Evolutionary conservation across 2,113 vertebrate genomes (phyloP), one percentile per base, ranked within the genome.

Genomic region (Aphelocoma coerulescens): DNA sequence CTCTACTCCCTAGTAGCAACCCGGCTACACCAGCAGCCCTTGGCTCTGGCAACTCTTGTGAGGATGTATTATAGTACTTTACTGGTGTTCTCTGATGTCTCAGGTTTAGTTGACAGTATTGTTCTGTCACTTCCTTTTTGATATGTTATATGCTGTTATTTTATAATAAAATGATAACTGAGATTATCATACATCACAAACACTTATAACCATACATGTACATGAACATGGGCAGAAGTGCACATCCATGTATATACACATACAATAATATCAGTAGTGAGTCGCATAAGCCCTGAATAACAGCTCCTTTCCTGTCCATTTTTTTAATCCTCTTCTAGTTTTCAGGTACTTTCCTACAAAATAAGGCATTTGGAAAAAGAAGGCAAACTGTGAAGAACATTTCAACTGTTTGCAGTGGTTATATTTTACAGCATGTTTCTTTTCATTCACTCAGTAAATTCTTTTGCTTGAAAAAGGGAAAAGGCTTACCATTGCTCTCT

Each of bases 31-130:
- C 22, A 43, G 43, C 37, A 41, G 79, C 37, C 27, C 17, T 68
- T 30, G 37, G 48, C 65, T 76, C 67, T 28, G 19, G 1, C 12
- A 6, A 5, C 44, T 43, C 15, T 16, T 49, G 13, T 2, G 30
- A 48, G 65, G 9, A 33, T 18, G 24, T 19, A 2, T 35, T 32
- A 7, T 0, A 1, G 11, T 28, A 10, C 13, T 26, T 12, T 9
- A 3, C 14, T n/a, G 54, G 6, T 55, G 27, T n/a, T 52, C 37
- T 61, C 49, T 62, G 27, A 35, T 48, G 15, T 43, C n/a, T 67
- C 35, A 32, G 49, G 12, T 63, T 87, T 72, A 44, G 69, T 6
- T 26, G 18, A 7, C 5, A 33, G 15, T 41, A 20, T 48, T 51
- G 19, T 66, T 91, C 37, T 87, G 26, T 61, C 41, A 8, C 39